Conservation (phyloP, 2,888 invertebrate genomes). For the Yponomeuta sedellus region DNA sequence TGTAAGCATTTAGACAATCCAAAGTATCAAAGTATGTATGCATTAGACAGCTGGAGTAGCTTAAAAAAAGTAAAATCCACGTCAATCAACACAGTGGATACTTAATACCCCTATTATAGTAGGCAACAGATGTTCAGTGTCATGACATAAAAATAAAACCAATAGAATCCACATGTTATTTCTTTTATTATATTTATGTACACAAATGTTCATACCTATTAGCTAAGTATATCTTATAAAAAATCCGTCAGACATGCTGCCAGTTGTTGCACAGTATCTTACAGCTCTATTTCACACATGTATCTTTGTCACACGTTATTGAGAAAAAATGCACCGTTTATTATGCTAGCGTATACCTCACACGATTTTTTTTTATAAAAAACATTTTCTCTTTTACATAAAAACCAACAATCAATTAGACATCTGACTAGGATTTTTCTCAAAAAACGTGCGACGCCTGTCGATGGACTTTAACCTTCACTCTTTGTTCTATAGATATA, state of each 20-base stretch:
- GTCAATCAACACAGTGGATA: too few species aligned
- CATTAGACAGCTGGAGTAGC: too few species aligned
- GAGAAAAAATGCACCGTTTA: constrained; percentile 18
- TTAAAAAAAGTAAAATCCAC: too few species aligned
- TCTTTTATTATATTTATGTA: constrained; percentile 52
- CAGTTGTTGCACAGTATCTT: constrained; percentile 28
- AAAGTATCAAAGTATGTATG: too few species aligned
- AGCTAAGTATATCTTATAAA: constrained; percentile 41
- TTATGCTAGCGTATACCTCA: constrained; percentile 18
- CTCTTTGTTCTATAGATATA: neutral
- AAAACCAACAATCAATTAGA: constrained; percentile 4
- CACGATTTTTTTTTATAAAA: constrained; percentile 4
- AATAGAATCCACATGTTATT: constrained; percentile 41
- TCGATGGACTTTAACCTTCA: neutral
- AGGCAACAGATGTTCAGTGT: neutral
- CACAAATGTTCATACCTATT: constrained; percentile 43
- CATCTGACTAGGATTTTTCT: constrained; percentile 31
- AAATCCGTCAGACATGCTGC: constrained; percentile 35
- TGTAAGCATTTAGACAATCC: too few species aligned
- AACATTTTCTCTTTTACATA: constrained; percentile 5
- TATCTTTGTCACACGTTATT: constrained; percentile 14
- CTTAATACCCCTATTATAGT: too few species aligned
- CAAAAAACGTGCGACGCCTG: constrained; percentile 26
- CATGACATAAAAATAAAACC: constrained; percentile 27
- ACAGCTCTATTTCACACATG: constrained; percentile 9